phyloP scores from a whole-genome alignment of 1,140 invertebrate species.

The Trissolcus basalis region DNA sequence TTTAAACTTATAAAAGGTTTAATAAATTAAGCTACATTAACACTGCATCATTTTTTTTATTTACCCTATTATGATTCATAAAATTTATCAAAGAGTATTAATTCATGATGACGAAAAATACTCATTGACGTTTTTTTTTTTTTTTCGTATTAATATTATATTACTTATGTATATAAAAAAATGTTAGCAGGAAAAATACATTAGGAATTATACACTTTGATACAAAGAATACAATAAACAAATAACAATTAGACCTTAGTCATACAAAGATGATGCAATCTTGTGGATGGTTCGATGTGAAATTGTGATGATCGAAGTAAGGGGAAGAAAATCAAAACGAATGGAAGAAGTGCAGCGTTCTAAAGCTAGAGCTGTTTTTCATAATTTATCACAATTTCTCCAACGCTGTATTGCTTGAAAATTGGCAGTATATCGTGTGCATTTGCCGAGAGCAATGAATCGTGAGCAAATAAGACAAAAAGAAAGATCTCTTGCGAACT shows the following conservation, averaged over 20 bases:
- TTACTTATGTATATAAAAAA: constrained; percentile 15
- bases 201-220: constrained; percentile 34
- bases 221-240: constrained; percentile 47
- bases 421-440: constrained; percentile 37
- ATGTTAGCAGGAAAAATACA: constrained; percentile 29
- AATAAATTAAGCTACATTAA: constrained; percentile 41
- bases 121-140: constrained; percentile 27
- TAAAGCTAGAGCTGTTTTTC: constrained; percentile 20
- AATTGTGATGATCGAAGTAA: constrained; percentile 17
- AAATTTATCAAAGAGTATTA: constrained; percentile 75
- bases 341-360: constrained; percentile 40
- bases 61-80: constrained; percentile 72
- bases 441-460: constrained; percentile 26
- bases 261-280: constrained; percentile 35
- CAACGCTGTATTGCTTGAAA: constrained; percentile 34
- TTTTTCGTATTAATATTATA: constrained; percentile 25
- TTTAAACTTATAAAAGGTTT: not conserved
- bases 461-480: constrained; percentile 12
- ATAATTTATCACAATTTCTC: constrained; percentile 44
- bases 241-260: constrained; percentile 45
- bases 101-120: constrained; percentile 29
- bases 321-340: constrained; percentile 16
- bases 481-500: constrained; percentile 16
- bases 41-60: constrained; percentile 71
- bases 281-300: constrained; percentile 17